Conservation (phyloP, 2,797 vertebrate genomes). For the Gymnopithys bicolor region DNA sequence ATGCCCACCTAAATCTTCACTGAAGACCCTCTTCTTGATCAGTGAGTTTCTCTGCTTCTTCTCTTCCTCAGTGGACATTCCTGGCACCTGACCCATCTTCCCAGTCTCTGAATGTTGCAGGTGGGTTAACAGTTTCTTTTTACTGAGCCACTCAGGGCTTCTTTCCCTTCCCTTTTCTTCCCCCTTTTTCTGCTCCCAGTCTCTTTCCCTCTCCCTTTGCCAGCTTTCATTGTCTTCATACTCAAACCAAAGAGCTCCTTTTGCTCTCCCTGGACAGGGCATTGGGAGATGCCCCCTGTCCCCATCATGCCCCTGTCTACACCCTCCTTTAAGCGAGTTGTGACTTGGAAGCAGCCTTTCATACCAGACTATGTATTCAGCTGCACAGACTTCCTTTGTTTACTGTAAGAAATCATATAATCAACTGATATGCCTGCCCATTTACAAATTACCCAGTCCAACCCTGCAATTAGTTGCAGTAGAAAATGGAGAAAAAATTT, state of each 20-base stretch:
- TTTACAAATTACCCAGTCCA: background rate
- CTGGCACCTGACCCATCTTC: background rate
- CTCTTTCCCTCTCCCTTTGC: background rate
- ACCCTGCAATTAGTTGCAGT: background rate
- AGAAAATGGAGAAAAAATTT: background rate
- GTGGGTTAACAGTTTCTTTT: background rate
- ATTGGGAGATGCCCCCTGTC: background rate
- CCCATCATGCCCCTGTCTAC: background rate
- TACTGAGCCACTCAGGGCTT: background rate
- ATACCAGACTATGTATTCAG: background rate
- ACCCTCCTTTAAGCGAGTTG: background rate
- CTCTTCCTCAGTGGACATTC: fast-evolving
- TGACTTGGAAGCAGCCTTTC: background rate
- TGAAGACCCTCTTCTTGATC: background rate
- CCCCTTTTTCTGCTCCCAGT: background rate
- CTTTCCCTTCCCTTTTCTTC: background rate
- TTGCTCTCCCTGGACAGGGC: background rate
- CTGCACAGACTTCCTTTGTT: background rate
- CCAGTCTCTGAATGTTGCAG: background rate
- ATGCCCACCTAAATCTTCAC: fast-evolving
- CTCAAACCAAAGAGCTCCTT: background rate
- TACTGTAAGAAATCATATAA: background rate
- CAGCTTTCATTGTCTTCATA: background rate
- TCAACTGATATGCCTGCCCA: background rate
- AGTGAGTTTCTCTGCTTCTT: background rate